Evolutionary conservation across 1,140 invertebrate species (phyloP), one percentile per base, ranked within the genome.

Genomic region (Berghia stephanieae): DNA sequence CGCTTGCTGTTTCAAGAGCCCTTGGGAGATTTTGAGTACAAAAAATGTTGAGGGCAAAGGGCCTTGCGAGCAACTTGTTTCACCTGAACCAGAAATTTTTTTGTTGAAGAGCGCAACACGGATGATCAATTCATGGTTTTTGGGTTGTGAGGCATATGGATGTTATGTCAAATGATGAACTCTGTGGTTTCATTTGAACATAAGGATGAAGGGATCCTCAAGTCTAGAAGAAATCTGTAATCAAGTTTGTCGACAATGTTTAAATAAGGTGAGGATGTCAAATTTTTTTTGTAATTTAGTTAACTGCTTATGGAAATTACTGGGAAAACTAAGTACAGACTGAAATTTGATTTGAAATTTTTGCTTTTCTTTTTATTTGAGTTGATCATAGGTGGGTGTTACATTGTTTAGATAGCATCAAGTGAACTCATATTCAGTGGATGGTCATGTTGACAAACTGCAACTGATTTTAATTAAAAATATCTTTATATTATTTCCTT

Each of bases 141-240:
- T 99, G 84, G 98, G 98, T n/a, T 99, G 98, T 90, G 98, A 99
- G 98, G 98, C 79, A 95, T 99, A 76, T 99, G 97, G 98, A 99
- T 92, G 98, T 99, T 52, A 92, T 93, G 90, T 94, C 92, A 84
- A 99, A 99, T 91, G 95, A 98, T 90, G 96, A 98, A 88, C 92
- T 99, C 75, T 98, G 96, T 91, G 93, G 95, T 86, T 99, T 97
- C 92, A 94, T 99, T n/a, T 83, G 93, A 95, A 86, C 95, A 94
- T 83, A 92, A n/a, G 97, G 83, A 92, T 99, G 81, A 91, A 93
- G 83, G 92, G 98, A 80, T 96, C 96, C 21, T 92, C 94, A 87
- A 94, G 99, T 91, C 92, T 99, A 83, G 94, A 95, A 87, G 92
- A 92, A 83, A 94, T 99, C 88, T 95, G 95, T 87, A 98, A 98